A percentile compares a stretch with the other conserved stretches of the same genome.
Evolutionary conservation across 2,888 invertebrate species (phyloP).

Genomic region (Axea sp.): DNA sequence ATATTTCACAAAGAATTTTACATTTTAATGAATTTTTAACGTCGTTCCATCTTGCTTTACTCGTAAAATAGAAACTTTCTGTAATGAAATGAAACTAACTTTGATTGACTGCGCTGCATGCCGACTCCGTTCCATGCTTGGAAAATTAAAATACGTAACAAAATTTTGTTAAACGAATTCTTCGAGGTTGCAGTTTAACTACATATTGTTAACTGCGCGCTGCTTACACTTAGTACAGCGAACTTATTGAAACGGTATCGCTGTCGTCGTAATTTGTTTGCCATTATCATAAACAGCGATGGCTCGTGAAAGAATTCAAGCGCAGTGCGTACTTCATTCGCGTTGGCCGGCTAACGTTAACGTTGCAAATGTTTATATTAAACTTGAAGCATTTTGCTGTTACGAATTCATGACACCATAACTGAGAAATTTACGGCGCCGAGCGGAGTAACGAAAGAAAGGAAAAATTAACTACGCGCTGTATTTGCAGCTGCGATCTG

Average conservation of each 20-base stretch:
- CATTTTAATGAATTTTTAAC: conserved; percentile 2
- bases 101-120: conserved; percentile 15
- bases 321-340: conserved; percentile 8
- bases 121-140: background rate
- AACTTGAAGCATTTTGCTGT: conserved; percentile 10
- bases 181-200: conserved; percentile 18
- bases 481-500: conserved; percentile 19
- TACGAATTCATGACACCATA: conserved; percentile 1
- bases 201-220: conserved; percentile 22
- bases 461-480: background rate
- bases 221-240: conserved; percentile 12
- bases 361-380: conserved; percentile 22
- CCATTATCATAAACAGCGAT: conserved; percentile 34
- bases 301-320: conserved; percentile 37
- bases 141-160: conserved; percentile 23
- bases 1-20: background rate
- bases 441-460: background rate
- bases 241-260: conserved; percentile 37
- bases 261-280: conserved; percentile 33
- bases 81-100: conserved; percentile 20
- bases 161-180: conserved; percentile 29
- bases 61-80: background rate
- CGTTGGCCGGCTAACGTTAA: conserved; percentile 31
- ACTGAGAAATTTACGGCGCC: conserved; percentile 17
- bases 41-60: background rate